phyloP scores from a whole-genome alignment of 2,888 invertebrate species.

The Drosophila sordidula region DNA sequence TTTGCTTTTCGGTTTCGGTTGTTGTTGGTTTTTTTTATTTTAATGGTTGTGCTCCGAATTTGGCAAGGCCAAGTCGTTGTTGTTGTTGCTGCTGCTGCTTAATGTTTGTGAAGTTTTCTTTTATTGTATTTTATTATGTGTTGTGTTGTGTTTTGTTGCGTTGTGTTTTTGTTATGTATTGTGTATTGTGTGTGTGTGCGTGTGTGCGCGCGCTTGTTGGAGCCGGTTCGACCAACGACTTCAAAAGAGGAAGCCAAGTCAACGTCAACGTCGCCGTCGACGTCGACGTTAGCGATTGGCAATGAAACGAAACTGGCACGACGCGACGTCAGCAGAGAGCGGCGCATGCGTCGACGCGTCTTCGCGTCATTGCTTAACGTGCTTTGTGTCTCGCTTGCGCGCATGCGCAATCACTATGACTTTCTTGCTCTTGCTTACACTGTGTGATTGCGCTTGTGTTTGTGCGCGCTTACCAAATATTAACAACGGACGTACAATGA shows the following conservation, averaged over 20 bases:
- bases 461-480: slow-evolving; percentile 64
- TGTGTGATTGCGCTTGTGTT: slow-evolving; percentile 4
- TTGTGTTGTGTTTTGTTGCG: slow-evolving; percentile 37
- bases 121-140: slow-evolving; percentile 79
- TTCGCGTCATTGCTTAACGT: slow-evolving; percentile 49
- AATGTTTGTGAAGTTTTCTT: slow-evolving; percentile 75
- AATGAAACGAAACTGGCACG: slow-evolving; percentile 80
- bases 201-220: slow-evolving; percentile 18
- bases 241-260: slow-evolving; percentile 66
- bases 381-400: slow-evolving; percentile 52
- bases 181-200: slow-evolving; percentile 25
- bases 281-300: slow-evolving; percentile 62
- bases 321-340: slow-evolving; percentile 33
- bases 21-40: slow-evolving; percentile 34
- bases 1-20: slow-evolving; percentile 47
- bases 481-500: slow-evolving; percentile 70
- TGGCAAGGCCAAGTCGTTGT: slow-evolving; percentile 75
- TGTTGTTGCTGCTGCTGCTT: slow-evolving; percentile 45
- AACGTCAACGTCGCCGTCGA: slow-evolving; percentile 18
- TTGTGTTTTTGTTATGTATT: slow-evolving; percentile 67
- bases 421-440: slow-evolving; percentile 4
- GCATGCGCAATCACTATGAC: slow-evolving; percentile 31
- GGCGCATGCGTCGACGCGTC: slow-evolving; percentile 69
- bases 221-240: slow-evolving; percentile 59
- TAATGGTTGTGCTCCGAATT: slow-evolving; percentile 77